Percentiles rank a stretch among this genome's conserved stretches.
phyloP scores from a whole-genome alignment of 2,113 vertebrate genomes.

The Sander lucioperca region DNA sequence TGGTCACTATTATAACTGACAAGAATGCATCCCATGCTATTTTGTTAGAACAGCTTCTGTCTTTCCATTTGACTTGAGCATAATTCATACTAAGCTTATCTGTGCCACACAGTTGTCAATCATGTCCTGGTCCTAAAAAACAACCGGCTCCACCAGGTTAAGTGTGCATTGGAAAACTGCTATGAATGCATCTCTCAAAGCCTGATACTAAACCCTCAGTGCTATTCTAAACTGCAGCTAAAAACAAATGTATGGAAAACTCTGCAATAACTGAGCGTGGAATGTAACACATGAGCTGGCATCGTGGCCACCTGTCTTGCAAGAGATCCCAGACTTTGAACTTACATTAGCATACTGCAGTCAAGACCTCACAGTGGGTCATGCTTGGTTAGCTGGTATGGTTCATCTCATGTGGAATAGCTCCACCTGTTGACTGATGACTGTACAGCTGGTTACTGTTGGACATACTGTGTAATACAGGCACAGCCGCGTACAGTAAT shows the following conservation, averaged over 20 bases:
- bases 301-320: constrained; percentile 57
- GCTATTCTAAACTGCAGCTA: constrained; percentile 56
- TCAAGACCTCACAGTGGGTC: constrained; percentile 60
- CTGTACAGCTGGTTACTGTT: constrained; percentile 15
- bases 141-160: constrained; percentile 49
- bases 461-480: background rate
- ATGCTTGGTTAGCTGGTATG: constrained; percentile 8
- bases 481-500: background rate
- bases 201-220: constrained; percentile 36
- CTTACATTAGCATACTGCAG: constrained; percentile 55
- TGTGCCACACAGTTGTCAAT: constrained; percentile 40
- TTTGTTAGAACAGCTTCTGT: constrained; percentile 18
- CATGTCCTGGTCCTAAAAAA: constrained; percentile 30
- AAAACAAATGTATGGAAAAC: constrained; percentile 65
- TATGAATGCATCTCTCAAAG: constrained; percentile 28
- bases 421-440: constrained; percentile 73
- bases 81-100: constrained; percentile 51
- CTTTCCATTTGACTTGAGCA: constrained; percentile 33
- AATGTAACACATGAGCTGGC: constrained; percentile 44
- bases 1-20: background rate
- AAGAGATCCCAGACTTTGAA: constrained; percentile 61
- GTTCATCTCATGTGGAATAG: constrained; percentile 65
- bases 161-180: constrained; percentile 20
- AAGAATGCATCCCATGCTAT: background rate
- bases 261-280: constrained; percentile 27